Percentiles rank a stretch among this genome's conserved stretches.
Evolutionary conservation across 2,797 vertebrate species (phyloP).

Genomic region (Atherinosoma microstoma): DNA sequence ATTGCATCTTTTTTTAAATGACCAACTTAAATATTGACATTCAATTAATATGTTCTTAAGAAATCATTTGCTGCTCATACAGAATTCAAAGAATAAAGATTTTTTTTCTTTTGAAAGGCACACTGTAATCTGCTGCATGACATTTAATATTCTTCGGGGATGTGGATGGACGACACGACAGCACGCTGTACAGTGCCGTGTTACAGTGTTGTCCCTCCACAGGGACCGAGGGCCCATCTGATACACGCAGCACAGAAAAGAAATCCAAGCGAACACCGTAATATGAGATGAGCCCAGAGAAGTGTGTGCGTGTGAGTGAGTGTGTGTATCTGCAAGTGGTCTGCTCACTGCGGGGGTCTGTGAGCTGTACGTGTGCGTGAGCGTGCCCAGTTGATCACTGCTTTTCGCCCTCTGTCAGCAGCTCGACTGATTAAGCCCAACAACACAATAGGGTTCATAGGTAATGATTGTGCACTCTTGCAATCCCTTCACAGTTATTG

Average conservation of each 20-base stretch:
- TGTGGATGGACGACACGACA: constrained; percentile 65
- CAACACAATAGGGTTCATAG: constrained; percentile 84
- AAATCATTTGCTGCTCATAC: neutral
- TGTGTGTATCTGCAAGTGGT: constrained; percentile 44
- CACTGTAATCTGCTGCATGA: constrained; percentile 71
- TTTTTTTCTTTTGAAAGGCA: constrained; percentile 55
- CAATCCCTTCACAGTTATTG: constrained; percentile 87
- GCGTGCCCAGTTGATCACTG: constrained; percentile 66
- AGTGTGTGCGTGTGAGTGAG: constrained; percentile 41
- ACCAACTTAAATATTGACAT: neutral
- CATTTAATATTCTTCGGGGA: constrained; percentile 78
- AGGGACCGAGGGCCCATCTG: constrained; percentile 75
- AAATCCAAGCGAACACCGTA: constrained; percentile 78
- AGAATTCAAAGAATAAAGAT: constrained; percentile 28
- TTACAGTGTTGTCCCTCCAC: constrained; percentile 77
- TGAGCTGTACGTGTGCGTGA: constrained; percentile 70
- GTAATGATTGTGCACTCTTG: constrained; percentile 86
- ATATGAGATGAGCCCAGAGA: constrained; percentile 63
- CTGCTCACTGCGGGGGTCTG: constrained; percentile 68
- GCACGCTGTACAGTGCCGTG: constrained; percentile 68
- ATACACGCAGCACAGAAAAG: constrained; percentile 74
- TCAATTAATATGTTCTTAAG: neutral
- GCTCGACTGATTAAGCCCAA: constrained; percentile 81
- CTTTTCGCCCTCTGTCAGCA: constrained; percentile 77
- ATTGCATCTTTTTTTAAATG: neutral